Percentiles rank a stretch among this genome's conserved stretches.
Conservation (phyloP, 2,888 invertebrate species). For the Oxystoma pomonae region DNA sequence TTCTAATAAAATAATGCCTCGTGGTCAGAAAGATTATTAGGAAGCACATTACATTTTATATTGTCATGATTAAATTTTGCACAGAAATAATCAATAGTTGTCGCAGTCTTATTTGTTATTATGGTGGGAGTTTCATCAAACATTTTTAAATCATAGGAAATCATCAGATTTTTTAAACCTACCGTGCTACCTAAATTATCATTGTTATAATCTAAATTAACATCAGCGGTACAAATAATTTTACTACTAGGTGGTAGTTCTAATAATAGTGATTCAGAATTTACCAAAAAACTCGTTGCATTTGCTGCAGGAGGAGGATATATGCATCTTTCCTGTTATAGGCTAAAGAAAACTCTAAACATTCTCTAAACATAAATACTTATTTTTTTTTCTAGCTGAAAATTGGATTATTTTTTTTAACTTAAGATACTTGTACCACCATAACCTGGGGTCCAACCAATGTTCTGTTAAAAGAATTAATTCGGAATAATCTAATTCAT, state of each 20-base stretch:
- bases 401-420: not conserved
- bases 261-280: not conserved
- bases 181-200: not conserved
- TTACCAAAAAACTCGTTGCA: not conserved
- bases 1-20: not conserved
- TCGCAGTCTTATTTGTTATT: not conserved
- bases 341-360: not conserved
- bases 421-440: not conserved
- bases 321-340: not conserved
- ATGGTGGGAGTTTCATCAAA: not conserved
- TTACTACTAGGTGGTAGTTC: not conserved
- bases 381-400: not conserved
- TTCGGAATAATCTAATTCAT: not conserved
- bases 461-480: not conserved
- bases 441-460: not conserved
- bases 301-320: not conserved
- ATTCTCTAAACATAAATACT: not conserved
- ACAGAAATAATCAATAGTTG: not conserved
- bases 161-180: not conserved
- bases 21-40: not conserved
- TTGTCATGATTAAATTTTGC: not conserved
- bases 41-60: not conserved
- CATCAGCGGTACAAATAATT: not conserved
- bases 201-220: not conserved
- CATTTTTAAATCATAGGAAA: not conserved